Conservation (phyloP, 1,140 invertebrate genomes). For the Nasonia longicornis region DNA sequence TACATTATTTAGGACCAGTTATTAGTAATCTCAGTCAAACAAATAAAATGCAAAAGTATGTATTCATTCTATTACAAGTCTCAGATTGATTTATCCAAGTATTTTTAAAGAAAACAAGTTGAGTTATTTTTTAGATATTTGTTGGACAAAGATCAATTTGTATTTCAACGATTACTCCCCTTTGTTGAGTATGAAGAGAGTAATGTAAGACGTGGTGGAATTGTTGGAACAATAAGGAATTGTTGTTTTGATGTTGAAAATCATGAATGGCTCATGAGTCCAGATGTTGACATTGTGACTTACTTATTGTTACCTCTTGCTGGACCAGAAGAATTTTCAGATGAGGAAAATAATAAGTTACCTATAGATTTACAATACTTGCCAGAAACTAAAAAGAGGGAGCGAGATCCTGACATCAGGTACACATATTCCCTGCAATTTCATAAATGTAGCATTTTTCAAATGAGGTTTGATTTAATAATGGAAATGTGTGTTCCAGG, state of each 20-base stretch:
- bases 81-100: constrained; percentile 12
- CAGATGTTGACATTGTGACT: constrained; percentile 83
- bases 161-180: constrained; percentile 78
- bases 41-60: constrained; percentile 71
- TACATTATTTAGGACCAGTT: constrained; percentile 81
- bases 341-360: constrained; percentile 89
- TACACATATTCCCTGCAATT: constrained; percentile 66
- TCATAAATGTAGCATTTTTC: constrained; percentile 47
- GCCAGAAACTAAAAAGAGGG: constrained; percentile 82
- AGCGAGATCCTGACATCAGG: constrained; percentile 84
- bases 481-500: constrained; percentile 57
- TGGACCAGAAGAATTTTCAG: constrained; percentile 89
- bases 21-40: constrained; percentile 80
- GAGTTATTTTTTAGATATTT: constrained; percentile 57
- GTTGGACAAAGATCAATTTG: constrained; percentile 67
- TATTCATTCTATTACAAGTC: constrained; percentile 49
- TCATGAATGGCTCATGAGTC: constrained; percentile 82
- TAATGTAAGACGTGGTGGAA: constrained; percentile 78
- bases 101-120: not conserved
- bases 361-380: constrained; percentile 89
- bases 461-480: not conserved
- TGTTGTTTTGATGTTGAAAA: constrained; percentile 80
- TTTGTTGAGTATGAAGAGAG: constrained; percentile 82
- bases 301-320: constrained; percentile 85
- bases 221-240: constrained; percentile 79